Conservation (phyloP, 2,888 invertebrate species). For the Pocota personata region DNA sequence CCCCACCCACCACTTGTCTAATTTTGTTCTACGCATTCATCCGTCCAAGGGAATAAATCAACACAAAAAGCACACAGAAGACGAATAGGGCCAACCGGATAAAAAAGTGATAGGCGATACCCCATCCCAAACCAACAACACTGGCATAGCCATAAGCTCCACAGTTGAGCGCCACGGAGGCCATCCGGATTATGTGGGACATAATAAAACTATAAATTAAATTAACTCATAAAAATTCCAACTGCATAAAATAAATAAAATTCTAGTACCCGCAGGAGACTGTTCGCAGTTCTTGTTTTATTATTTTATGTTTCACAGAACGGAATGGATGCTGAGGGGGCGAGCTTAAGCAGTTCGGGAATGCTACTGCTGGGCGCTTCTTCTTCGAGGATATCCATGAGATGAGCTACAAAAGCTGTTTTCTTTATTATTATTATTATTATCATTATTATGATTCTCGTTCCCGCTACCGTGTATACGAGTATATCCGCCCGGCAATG, state of each 20-base stretch:
- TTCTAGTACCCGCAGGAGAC: constrained; percentile 73
- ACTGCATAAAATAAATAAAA: constrained; percentile 79
- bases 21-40: constrained; percentile 54
- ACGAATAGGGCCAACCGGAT: not conserved
- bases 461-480: constrained; percentile 22
- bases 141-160: constrained; percentile 21
- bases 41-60: constrained; percentile 65
- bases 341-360: not conserved
- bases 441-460: constrained; percentile 64
- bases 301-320: constrained; percentile 69
- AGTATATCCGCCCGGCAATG: constrained; percentile 32
- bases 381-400: constrained; percentile 36
- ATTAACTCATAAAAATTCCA: constrained; percentile 82
- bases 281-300: constrained; percentile 70
- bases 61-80: constrained; percentile 10
- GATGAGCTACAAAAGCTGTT: constrained; percentile 70
- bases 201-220: constrained; percentile 83
- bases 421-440: constrained; percentile 70
- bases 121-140: not conserved
- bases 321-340: constrained; percentile 7
- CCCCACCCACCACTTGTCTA: not conserved
- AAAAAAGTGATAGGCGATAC: constrained; percentile 21
- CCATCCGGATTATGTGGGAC: constrained; percentile 72
- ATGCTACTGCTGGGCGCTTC: not conserved
- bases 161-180: constrained; percentile 63